These are phyloP conservation scores for Sebastes wilsoni DNA, from an alignment of 2,797 vertebrate genomes.

Conservation along the genomic window DNA sequence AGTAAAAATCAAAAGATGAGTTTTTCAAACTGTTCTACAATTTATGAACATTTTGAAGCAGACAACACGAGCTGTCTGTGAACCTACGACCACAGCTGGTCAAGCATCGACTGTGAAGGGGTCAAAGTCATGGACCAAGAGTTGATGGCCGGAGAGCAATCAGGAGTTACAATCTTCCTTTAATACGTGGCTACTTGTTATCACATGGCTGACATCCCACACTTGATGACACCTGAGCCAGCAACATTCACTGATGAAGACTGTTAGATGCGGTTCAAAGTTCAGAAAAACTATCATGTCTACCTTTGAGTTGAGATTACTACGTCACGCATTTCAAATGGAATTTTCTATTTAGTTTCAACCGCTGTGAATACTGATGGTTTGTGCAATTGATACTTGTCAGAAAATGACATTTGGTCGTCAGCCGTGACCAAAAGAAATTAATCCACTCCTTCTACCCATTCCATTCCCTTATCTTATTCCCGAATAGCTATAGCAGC, in stretches of 20 bases:
- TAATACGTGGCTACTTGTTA: background rate
- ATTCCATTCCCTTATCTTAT: slow-evolving; percentile 21
- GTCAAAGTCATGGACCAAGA: background rate
- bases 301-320: background rate
- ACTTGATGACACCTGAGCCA: background rate
- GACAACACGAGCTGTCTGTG: background rate
- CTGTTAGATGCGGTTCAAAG: background rate
- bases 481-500: slow-evolving; percentile 2
- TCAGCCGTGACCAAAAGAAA: slow-evolving; percentile 32
- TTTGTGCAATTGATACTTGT: slow-evolving; percentile 31
- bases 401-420: slow-evolving; percentile 35
- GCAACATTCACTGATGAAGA: background rate
- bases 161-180: background rate
- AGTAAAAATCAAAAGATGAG: background rate
- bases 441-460: slow-evolving; percentile 15
- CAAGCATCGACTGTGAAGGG: background rate
- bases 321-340: background rate
- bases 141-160: background rate
- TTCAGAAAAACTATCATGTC: background rate
- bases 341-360: background rate
- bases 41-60: background rate
- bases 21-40: background rate
- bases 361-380: background rate
- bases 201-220: background rate
- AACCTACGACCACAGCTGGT: background rate